Conservation (phyloP, 2,797 vertebrate species). For the Xiphorhynchus erythropygius region DNA sequence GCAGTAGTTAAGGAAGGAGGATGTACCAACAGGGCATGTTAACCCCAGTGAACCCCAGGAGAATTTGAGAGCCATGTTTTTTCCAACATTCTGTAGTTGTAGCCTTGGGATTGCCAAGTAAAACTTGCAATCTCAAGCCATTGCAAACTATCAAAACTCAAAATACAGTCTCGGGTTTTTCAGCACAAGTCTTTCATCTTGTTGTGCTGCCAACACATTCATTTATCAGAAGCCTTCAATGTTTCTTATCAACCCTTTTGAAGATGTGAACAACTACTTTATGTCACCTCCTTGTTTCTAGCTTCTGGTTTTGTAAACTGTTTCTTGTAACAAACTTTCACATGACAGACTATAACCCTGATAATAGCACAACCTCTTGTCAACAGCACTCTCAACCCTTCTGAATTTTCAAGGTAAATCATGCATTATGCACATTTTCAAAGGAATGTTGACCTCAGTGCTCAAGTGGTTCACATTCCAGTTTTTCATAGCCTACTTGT, state of each 20-base stretch:
- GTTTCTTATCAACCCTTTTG: neutral
- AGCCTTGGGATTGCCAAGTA: rapidly evolving
- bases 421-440: rapidly evolving
- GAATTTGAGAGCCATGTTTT: neutral
- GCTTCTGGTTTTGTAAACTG: neutral
- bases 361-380: neutral
- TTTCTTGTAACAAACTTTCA: neutral
- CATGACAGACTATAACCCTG: neutral
- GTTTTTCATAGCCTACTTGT: neutral
- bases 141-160: neutral
- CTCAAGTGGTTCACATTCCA: neutral
- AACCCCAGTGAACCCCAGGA: neutral
- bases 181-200: neutral
- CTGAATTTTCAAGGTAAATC: neutral
- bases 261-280: neutral
- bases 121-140: neutral
- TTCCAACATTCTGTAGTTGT: neutral
- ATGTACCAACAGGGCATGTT: neutral
- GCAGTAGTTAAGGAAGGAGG: neutral
- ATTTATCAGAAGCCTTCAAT: neutral
- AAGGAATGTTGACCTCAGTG: neutral
- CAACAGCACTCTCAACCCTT: neutral
- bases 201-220: neutral
- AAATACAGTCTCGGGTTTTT: neutral
- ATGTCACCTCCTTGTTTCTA: neutral